phyloP scores from a whole-genome alignment of 2,797 vertebrate genomes.

The Myripristis jacobus region DNA sequence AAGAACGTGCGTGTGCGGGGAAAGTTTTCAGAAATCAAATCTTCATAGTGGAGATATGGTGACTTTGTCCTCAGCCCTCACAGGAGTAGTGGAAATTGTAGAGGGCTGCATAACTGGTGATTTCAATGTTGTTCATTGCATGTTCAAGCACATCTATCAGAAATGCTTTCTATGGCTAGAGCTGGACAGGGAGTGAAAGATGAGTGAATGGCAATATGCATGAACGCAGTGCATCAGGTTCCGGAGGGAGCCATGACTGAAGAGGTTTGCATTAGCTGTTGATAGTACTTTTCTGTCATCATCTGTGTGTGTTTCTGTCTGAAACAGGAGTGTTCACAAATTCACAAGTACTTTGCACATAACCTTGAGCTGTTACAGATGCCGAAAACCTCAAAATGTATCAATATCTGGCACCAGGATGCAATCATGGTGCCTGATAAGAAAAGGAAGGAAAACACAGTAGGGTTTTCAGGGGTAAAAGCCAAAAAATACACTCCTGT shows the following conservation, averaged over 20 bases:
- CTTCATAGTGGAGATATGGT: no score
- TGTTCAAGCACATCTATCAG: not conserved
- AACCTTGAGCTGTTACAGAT: no score
- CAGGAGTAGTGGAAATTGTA: not conserved
- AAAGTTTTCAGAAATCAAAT: no score
- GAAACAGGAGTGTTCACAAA: not conserved
- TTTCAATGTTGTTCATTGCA: not conserved
- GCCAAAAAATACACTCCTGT: no score
- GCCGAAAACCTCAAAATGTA: no score
- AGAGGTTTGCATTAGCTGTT: not conserved
- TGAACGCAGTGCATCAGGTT: not conserved
- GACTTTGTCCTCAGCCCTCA: not conserved
- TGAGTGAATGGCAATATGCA: not conserved
- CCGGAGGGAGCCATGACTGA: not conserved
- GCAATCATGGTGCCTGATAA: not conserved
- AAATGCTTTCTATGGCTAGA: slow-evolving; percentile 2
- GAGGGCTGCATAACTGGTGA: not conserved
- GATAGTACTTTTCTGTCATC: not conserved
- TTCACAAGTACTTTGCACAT: not conserved
- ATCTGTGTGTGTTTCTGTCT: not conserved
- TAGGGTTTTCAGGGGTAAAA: no score
- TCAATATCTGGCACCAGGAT: not conserved
- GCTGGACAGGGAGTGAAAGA: slow-evolving; percentile 9
- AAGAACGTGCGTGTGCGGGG: no score
- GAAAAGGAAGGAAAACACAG: no score